Conservation (phyloP, 2,888 invertebrate species). For the Leucozona laternaria region DNA sequence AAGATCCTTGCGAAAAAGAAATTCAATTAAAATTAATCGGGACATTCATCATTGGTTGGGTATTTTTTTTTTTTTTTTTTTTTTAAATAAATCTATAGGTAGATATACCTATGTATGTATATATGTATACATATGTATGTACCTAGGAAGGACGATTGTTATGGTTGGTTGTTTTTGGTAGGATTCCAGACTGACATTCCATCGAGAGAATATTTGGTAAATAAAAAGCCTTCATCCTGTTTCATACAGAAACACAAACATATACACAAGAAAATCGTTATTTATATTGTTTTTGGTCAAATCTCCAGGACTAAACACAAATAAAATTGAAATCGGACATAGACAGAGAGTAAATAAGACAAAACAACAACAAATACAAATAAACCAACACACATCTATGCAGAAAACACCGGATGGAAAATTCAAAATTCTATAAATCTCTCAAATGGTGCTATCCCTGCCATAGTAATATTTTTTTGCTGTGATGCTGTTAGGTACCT, state of each 20-base stretch:
- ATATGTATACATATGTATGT: not conserved
- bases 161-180: not conserved
- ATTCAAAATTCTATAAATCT: conserved; percentile 74
- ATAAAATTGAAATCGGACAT: conserved; percentile 60
- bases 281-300: conserved; percentile 60
- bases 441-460: conserved; percentile 71
- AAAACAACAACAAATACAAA: not conserved
- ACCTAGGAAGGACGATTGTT: conserved; percentile 6
- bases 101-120: no score
- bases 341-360: conserved; percentile 34
- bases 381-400: not conserved
- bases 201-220: conserved; percentile 30
- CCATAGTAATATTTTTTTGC: conserved; percentile 28
- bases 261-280: conserved; percentile 16
- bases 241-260: not conserved
- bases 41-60: conserved; percentile 25
- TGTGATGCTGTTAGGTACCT: not conserved
- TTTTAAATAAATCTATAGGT: no score
- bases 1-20: conserved; percentile 37
- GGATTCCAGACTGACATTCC: conserved; percentile 32
- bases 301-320: conserved; percentile 23
- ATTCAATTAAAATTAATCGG: conserved; percentile 70
- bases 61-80: not conserved
- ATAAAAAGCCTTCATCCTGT: conserved; percentile 14
- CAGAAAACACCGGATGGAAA: conserved; percentile 28